phyloP scores from a whole-genome alignment of 2,113 vertebrate species.

The Hystrix brachyura region DNA sequence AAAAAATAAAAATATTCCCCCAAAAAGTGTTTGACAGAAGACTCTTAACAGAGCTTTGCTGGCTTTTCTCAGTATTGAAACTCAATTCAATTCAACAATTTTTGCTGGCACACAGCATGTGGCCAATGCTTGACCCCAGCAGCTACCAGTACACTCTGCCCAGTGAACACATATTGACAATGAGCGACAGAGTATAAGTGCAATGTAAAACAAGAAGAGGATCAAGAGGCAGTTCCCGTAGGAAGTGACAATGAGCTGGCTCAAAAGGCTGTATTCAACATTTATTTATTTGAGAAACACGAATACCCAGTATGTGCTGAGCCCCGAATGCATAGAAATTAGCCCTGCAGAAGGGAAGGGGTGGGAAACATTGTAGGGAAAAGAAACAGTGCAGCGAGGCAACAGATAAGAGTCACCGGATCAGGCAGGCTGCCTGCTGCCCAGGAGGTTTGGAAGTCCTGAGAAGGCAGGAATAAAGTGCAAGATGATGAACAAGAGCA shows the following conservation, averaged over 20 bases:
- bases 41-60: neutral
- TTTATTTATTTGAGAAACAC: neutral
- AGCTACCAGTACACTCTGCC: neutral
- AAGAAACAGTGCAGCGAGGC: neutral
- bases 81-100: neutral
- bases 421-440: neutral
- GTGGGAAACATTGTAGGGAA: neutral
- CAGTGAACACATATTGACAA: neutral
- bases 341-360: neutral
- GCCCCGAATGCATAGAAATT: neutral
- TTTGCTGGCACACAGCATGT: neutral
- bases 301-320: neutral
- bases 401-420: neutral
- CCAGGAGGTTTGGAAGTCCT: neutral
- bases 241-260: neutral
- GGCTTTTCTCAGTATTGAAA: neutral
- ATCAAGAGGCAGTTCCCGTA: neutral
- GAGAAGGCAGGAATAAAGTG: neutral
- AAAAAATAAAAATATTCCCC: neutral
- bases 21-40: neutral
- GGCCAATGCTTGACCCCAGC: neutral
- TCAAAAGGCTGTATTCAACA: neutral
- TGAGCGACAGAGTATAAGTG: too few species aligned
- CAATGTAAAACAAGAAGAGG: neutral
- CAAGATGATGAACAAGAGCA: neutral